phyloP scores from a whole-genome alignment of 1,140 invertebrate genomes.

The Hermetia illucens region DNA sequence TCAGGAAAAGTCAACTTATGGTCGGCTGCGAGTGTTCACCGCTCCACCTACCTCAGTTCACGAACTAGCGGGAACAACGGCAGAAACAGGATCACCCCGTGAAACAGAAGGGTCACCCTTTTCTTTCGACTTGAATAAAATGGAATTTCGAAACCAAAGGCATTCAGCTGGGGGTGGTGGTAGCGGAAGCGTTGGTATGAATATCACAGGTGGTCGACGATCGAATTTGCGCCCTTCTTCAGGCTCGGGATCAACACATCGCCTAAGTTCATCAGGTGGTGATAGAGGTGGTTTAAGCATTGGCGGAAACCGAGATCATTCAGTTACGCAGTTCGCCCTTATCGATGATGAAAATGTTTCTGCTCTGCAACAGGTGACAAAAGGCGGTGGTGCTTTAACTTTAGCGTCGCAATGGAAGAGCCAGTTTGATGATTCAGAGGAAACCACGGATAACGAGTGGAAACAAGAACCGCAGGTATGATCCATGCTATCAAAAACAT shows the following conservation, averaged over 20 bases:
- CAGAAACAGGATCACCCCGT: slow-evolving; percentile 6
- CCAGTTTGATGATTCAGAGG: slow-evolving; percentile 86
- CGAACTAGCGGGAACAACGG: slow-evolving; percentile 21
- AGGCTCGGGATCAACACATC: slow-evolving; percentile 31
- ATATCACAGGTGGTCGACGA: slow-evolving; percentile 9
- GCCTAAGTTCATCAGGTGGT: slow-evolving; percentile 28
- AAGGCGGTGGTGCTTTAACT: slow-evolving; percentile 59
- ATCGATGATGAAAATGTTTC: slow-evolving; percentile 90
- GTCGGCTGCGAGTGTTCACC: slow-evolving; percentile 43
- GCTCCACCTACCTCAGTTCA: slow-evolving; percentile 41
- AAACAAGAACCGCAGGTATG: slow-evolving; percentile 52
- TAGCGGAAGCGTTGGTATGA: slow-evolving; percentile 1
- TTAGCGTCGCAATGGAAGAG: slow-evolving; percentile 86
- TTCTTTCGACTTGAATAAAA: slow-evolving; percentile 3
- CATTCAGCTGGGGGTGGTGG: slow-evolving; percentile 2
- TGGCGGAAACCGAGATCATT: slow-evolving; percentile 36
- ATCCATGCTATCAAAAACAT: background rate
- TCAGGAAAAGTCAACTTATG: slow-evolving; percentile 36
- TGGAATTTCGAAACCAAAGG: background rate
- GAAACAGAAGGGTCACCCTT: slow-evolving; percentile 6
- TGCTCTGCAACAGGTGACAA: slow-evolving; percentile 67
- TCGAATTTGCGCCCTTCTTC: slow-evolving; percentile 24
- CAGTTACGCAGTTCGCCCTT: slow-evolving; percentile 71
- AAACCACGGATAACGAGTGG: slow-evolving; percentile 83
- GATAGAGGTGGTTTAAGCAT: slow-evolving; percentile 26